These are phyloP conservation scores for Gymnoscelis rufifasciata DNA, from an alignment of 2,888 invertebrate genomes.

Conservation along the genomic window DNA sequence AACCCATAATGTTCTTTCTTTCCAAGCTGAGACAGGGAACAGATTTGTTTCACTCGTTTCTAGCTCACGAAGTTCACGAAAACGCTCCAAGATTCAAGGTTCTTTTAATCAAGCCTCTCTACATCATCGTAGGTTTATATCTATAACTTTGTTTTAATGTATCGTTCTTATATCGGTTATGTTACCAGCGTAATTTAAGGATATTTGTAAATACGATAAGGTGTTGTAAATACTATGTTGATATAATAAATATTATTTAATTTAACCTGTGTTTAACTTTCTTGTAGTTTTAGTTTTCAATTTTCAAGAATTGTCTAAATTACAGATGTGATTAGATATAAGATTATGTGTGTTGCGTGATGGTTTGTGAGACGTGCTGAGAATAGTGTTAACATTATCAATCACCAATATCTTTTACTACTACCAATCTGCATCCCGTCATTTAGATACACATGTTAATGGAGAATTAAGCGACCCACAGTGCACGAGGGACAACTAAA, in stretches of 20 bases:
- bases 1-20: slow-evolving; percentile 6
- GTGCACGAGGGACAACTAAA: too few relatives aligned
- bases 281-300: too few relatives aligned
- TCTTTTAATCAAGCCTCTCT: slow-evolving; percentile 5
- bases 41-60: slow-evolving; percentile 5
- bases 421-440: too few relatives aligned
- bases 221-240: slow-evolving; percentile 29
- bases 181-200: slow-evolving; percentile 8
- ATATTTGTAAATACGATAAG: slow-evolving; percentile 15
- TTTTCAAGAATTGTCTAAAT: too few relatives aligned
- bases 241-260: slow-evolving; percentile 41
- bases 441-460: too few relatives aligned
- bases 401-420: too few relatives aligned
- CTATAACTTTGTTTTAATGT: not conserved
- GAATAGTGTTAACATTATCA: too few relatives aligned
- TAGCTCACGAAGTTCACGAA: not conserved
- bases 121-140: too few relatives aligned
- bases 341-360: too few relatives aligned
- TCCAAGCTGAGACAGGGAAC: slow-evolving; percentile 5
- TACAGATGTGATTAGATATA: too few relatives aligned
- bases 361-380: too few relatives aligned
- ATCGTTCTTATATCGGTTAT: not conserved
- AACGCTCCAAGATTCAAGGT: not conserved
- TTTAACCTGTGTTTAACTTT: slow-evolving; percentile 15
- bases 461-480: too few relatives aligned